Evolutionary conservation across 1,140 invertebrate genomes (phyloP), one percentile per base, ranked within the genome.

Genomic region (Drosophila sulfurigaster): DNA sequence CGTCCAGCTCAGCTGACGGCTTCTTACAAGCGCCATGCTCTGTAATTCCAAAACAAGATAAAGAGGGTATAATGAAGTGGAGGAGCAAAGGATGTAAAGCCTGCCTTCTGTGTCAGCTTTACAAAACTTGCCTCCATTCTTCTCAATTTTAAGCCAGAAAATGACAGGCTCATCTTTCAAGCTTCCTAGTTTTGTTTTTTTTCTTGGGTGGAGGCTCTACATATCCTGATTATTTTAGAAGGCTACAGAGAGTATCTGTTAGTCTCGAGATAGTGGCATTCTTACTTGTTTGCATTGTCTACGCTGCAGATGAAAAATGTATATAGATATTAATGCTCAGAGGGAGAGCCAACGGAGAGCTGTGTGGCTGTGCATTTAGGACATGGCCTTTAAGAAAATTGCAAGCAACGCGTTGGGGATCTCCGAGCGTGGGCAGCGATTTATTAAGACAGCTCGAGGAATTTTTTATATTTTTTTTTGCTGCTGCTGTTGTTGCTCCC

Each of bases 281-380:
- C 5, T 28, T 16, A 35, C 28, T 52, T 62, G 62, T 78, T 78
- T 78, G 76, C 76, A 78, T 65, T 78, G 76, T 78, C 76, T 75
- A 70, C 73, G 38, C 38, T 38, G 13, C 28, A 67, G 68, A 77
- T 77, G 77, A 77, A 73, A 73, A 79, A 79, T 79, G 68, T 79
- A 79, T 77, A 79, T 59, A 77, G 68, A 77, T 76, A 79, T 79
- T 79, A 79, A 79, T 77, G 62, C 63, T 54, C 41, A 51, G 63
- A 68, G 52, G 16, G 30, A 25, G 20, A 25, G 20, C 20, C 20
- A 25, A 35, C 45, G 41, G 35, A 62, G 57, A 38, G 35, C 35
- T 38, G 48, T 54, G 49, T 48, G 48, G 73, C 63, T 79, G 20
- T 25, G 73, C 77, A 64, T 58, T 64, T 63, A 43, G 71, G 57